Evolutionary conservation across 2,797 vertebrate species (phyloP).

Genomic region (Liparis tanakae): DNA sequence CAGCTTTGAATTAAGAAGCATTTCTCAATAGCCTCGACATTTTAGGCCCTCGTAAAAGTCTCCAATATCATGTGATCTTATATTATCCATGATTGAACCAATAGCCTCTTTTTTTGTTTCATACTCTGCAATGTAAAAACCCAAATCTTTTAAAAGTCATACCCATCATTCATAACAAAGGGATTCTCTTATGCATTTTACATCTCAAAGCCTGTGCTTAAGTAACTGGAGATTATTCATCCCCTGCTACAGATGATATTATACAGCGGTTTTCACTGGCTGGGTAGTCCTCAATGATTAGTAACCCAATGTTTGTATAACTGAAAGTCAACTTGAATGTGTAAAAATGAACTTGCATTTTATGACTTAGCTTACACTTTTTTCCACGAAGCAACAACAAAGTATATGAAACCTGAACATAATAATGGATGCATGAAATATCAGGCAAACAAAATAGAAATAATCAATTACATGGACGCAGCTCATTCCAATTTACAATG

Average conservation of each 20-base stretch:
- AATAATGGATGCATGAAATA: not conserved
- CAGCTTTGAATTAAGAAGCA: not conserved
- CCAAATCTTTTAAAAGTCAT: not conserved
- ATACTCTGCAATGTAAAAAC: not conserved
- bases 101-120: not conserved
- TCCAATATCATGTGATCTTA: not conserved
- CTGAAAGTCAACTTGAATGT: not conserved
- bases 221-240: not conserved
- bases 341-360: not conserved
- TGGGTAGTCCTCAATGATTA: not conserved
- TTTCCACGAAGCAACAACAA: not conserved
- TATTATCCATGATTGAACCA: not conserved
- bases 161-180: not conserved
- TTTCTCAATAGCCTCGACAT: not conserved
- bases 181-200: not conserved
- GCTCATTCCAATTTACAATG: slow-evolving; percentile 51
- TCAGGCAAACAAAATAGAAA: not conserved
- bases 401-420: slow-evolving; percentile 1
- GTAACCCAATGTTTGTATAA: not conserved
- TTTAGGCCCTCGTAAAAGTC: too few relatives aligned
- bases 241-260: not conserved
- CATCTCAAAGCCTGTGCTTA: not conserved
- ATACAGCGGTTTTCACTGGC: not conserved
- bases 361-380: not conserved
- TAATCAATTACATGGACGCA: slow-evolving; percentile 24